phyloP scores from a whole-genome alignment of 2,888 invertebrate genomes.

The Exocentrus adspersus region DNA sequence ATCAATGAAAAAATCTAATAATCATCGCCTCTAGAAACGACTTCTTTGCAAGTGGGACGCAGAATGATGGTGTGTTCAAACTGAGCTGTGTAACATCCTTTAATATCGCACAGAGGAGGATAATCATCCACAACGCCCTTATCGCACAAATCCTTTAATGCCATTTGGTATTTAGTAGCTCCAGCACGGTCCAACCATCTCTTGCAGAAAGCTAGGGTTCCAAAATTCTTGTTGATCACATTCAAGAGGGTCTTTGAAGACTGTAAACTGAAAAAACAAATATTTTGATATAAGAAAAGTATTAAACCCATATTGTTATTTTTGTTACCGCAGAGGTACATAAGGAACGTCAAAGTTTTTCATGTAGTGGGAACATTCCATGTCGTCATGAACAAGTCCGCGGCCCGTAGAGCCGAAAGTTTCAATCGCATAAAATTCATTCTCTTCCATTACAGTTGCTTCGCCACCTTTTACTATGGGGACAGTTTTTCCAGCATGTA shows the following conservation, averaged over 20 bases:
- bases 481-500: constrained; percentile 97
- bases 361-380: constrained; percentile 99
- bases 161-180: constrained; percentile 97
- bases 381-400: constrained; percentile 96
- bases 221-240: constrained; percentile 95
- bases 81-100: constrained; percentile 98
- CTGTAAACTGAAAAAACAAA: constrained; percentile 72
- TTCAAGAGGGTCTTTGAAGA: constrained; percentile 93
- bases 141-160: constrained; percentile 97
- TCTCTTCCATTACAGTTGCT: constrained; percentile 97
- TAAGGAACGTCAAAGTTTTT: constrained; percentile 95
- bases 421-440: constrained; percentile 99
- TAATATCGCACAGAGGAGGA: constrained; percentile 96
- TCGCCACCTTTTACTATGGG: constrained; percentile 99
- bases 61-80: constrained; percentile 98
- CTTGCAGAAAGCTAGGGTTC: constrained; percentile 98
- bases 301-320: background rate
- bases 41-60: constrained; percentile 98
- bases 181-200: constrained; percentile 98
- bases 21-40: constrained; percentile 96
- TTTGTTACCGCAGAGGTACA: constrained; percentile 82
- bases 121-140: constrained; percentile 98
- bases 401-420: constrained; percentile 98
- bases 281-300: background rate
- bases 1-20: constrained; percentile 70